Conservation (phyloP, 2,113 vertebrate genomes). For the Chrysochloris asiatica region DNA sequence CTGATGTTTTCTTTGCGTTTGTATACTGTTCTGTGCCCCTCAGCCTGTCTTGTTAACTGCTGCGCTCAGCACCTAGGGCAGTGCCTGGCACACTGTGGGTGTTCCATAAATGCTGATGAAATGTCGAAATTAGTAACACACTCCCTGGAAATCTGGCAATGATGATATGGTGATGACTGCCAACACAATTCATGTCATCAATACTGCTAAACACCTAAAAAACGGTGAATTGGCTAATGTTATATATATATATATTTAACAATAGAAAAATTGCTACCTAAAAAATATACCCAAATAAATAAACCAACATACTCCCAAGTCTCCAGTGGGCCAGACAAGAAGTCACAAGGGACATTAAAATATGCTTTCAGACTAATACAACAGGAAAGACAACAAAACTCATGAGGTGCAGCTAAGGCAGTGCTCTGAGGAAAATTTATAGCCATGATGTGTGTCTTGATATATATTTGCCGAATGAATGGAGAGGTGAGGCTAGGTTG, state of each 20-base stretch:
- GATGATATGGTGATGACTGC: neutral
- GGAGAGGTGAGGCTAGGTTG: neutral
- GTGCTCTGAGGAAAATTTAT: neutral
- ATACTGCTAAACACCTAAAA: neutral
- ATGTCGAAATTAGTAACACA: neutral
- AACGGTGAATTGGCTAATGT: neutral
- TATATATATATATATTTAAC: neutral
- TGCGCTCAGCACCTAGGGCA: no score
- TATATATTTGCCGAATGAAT: neutral
- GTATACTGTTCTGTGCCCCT: neutral
- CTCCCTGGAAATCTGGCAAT: neutral
- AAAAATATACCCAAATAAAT: neutral
- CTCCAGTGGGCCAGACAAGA: neutral
- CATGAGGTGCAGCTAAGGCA: neutral
- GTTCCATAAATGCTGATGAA: neutral
- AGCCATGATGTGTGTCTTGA: neutral
- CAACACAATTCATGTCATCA: neutral
- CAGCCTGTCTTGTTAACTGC: neutral
- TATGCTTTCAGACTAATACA: neutral
- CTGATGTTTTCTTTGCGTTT: no score
- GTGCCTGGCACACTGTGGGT: no score
- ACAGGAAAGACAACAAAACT: neutral
- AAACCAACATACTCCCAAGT: neutral
- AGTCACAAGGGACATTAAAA: neutral
- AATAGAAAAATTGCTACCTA: neutral